Evolutionary conservation across 2,888 invertebrate species (phyloP).

Genomic region (Allygus modestus): DNA sequence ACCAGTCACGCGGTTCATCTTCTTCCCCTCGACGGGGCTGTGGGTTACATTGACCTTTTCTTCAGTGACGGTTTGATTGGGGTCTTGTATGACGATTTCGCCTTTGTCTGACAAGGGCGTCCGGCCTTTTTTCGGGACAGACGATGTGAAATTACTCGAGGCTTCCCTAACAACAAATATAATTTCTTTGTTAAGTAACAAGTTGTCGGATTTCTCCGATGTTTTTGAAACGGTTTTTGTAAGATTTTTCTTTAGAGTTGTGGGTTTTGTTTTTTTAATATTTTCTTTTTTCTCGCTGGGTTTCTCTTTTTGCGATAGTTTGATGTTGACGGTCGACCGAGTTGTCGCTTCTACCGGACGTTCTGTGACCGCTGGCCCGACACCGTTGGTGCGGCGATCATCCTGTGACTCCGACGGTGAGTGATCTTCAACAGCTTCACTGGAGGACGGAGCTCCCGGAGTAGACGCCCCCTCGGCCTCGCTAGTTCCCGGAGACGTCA

Average conservation of each 20-base stretch:
- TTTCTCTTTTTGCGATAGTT: neutral
- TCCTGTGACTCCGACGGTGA: no score
- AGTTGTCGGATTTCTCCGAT: neutral
- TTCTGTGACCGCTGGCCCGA: neutral
- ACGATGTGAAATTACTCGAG: slow-evolving; percentile 33
- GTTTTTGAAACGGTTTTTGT: neutral
- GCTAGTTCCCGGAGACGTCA: neutral
- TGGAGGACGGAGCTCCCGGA: neutral
- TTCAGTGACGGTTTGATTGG: slow-evolving; percentile 16
- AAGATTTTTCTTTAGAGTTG: slow-evolving; percentile 1
- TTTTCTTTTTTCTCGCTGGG: slow-evolving; percentile 38
- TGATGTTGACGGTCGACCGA: neutral
- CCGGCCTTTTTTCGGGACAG: slow-evolving; percentile 41
- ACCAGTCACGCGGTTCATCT: slow-evolving; percentile 20
- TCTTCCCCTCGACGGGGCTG: slow-evolving; percentile 18
- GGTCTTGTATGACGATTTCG: slow-evolving; percentile 51
- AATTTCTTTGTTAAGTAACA: slow-evolving; percentile 36
- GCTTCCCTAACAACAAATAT: slow-evolving; percentile 29
- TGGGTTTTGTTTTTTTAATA: slow-evolving; percentile 17
- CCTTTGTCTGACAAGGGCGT: slow-evolving; percentile 26
- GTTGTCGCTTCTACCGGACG: neutral
- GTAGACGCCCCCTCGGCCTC: neutral
- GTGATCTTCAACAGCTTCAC: neutral
- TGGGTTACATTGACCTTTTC: neutral
- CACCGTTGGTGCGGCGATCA: no score